Evolutionary conservation across 2,797 vertebrate genomes (phyloP).

Genomic region (Psittacula derbiana): DNA sequence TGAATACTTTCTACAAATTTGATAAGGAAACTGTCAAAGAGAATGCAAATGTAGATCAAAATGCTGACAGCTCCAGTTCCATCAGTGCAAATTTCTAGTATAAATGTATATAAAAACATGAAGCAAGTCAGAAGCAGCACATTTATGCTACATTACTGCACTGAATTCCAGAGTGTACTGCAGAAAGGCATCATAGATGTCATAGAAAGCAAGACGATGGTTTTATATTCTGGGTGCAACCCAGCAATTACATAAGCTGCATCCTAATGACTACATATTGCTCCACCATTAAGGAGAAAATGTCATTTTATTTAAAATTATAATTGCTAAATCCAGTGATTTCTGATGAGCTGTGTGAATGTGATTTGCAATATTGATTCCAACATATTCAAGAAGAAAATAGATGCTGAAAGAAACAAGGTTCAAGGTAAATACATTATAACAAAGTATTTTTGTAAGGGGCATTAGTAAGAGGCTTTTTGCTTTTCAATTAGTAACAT

Average conservation of each 20-base stretch:
- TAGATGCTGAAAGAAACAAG: background rate
- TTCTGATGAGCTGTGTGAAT: conserved; percentile 5
- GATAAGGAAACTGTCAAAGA: background rate
- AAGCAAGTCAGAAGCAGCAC: background rate
- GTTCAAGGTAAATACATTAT: background rate
- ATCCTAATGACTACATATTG: background rate
- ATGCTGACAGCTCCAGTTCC: background rate
- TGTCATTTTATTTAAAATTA: conserved; percentile 27
- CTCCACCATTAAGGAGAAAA: conserved; percentile 7
- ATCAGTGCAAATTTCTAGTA: background rate
- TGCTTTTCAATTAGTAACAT: background rate
- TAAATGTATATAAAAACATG: background rate
- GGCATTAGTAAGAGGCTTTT: background rate
- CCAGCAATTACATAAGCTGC: background rate
- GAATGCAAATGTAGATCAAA: background rate
- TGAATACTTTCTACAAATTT: background rate
- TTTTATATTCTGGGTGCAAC: background rate
- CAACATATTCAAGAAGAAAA: background rate
- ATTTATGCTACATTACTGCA: background rate
- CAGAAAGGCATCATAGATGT: background rate
- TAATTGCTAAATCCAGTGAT: background rate
- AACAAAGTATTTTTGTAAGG: background rate
- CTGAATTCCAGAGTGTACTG: background rate
- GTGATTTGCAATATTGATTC: conserved; percentile 15
- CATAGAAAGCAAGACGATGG: background rate